Evolutionary conservation across 2,888 invertebrate species (phyloP).

Genomic region (Pardosa pseudoannulata): DNA sequence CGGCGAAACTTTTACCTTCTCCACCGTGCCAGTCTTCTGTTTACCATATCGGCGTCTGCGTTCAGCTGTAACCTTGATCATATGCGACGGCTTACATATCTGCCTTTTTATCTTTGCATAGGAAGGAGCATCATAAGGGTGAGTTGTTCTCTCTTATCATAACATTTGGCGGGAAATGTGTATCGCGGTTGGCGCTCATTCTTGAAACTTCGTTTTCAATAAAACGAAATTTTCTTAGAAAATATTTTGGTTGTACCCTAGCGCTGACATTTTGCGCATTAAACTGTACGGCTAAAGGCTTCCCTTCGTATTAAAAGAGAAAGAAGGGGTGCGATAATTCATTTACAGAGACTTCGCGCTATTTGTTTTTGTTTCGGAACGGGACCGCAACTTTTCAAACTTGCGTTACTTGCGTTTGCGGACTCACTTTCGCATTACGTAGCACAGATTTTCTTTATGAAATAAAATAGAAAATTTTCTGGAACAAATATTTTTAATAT

Average conservation of each 20-base stretch:
- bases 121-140: conserved; percentile 65
- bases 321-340: conserved; percentile 51
- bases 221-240: neutral
- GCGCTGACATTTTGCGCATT: conserved; percentile 68
- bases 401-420: too few relatives aligned
- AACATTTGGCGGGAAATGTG: conserved; percentile 71
- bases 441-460: too few relatives aligned
- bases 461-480: too few relatives aligned
- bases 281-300: conserved; percentile 36
- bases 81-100: conserved; percentile 70
- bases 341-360: conserved; percentile 28
- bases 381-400: too few relatives aligned
- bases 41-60: conserved; percentile 71
- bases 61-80: conserved; percentile 71
- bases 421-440: too few relatives aligned
- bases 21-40: conserved; percentile 30
- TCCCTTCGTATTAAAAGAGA: conserved; percentile 32
- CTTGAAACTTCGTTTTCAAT: conserved; percentile 11
- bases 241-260: neutral
- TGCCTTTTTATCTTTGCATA: conserved; percentile 71
- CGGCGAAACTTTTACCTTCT: conserved; percentile 44
- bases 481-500: too few relatives aligned
- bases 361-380: conserved; percentile 27
- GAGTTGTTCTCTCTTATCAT: conserved; percentile 66
- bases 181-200: conserved; percentile 53